Conservation (phyloP, 2,113 vertebrate genomes). For the Ploceus nigricollis region DNA sequence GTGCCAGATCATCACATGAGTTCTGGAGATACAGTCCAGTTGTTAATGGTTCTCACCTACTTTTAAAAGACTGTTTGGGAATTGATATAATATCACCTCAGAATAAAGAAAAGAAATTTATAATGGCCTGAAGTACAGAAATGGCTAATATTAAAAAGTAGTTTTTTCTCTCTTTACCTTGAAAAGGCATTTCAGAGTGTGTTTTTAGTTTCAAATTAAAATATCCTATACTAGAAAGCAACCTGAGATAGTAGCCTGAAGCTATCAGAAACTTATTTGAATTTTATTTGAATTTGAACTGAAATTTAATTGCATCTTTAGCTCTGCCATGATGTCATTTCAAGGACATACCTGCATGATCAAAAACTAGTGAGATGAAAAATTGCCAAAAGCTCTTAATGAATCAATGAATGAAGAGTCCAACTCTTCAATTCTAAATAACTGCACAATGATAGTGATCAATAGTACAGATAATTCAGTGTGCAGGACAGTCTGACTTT, state of each 20-base stretch:
- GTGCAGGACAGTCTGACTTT: neutral
- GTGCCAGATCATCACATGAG: neutral
- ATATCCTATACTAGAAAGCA: neutral
- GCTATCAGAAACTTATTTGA: neutral
- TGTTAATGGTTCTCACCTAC: neutral
- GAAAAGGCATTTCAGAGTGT: neutral
- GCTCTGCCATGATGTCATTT: neutral
- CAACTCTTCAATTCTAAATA: neutral
- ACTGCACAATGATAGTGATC: neutral
- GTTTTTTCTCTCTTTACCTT: neutral
- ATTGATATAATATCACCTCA: neutral
- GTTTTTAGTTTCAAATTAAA: neutral
- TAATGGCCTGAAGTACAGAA: neutral
- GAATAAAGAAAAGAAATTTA: neutral
- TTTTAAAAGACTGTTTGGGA: neutral
- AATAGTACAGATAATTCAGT: neutral
- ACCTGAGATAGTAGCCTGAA: neutral
- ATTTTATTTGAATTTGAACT: no score
- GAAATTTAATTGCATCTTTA: neutral
- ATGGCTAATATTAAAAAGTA: neutral
- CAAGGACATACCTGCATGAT: neutral
- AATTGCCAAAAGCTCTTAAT: neutral
- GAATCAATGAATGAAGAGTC: neutral
- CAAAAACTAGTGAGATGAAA: constrained; percentile 4
- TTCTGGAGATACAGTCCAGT: neutral